Percentiles rank a stretch among this genome's conserved stretches.
These are phyloP conservation scores for Nothobranchius kuhntae DNA, from an alignment of 2,113 vertebrate genomes.

Conservation along the genomic window DNA sequence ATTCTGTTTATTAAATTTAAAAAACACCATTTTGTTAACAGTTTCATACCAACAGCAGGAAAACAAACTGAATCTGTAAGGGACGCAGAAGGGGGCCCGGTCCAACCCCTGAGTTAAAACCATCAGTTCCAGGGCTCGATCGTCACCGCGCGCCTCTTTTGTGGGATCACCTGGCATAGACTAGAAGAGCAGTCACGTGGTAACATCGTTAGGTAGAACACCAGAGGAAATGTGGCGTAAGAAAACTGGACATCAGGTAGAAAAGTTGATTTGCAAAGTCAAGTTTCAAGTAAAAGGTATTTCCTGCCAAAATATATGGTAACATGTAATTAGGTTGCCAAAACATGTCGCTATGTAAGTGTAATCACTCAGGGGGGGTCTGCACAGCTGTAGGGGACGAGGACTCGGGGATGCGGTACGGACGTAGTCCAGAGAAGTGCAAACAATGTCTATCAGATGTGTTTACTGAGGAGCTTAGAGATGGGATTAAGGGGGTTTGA, in stretches of 20 bases:
- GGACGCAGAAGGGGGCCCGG: constrained; percentile 63
- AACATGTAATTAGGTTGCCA: constrained; percentile 74
- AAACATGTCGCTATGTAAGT: constrained; percentile 59
- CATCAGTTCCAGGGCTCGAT: constrained; percentile 49
- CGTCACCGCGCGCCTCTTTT: constrained; percentile 57
- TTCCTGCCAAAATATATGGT: constrained; percentile 77
- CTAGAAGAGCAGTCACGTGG: constrained; percentile 53
- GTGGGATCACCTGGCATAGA: constrained; percentile 67
- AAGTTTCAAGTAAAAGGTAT: constrained; percentile 78
- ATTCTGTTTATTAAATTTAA: constrained; percentile 86
- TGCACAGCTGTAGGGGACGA: constrained; percentile 62
- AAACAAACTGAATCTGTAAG: constrained; percentile 68
- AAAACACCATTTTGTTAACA: constrained; percentile 83
- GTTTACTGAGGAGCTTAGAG: constrained; percentile 39
- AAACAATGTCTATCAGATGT: constrained; percentile 80
- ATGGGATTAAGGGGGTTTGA: constrained; percentile 52
- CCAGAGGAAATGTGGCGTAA: constrained; percentile 67
- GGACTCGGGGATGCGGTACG: constrained; percentile 62
- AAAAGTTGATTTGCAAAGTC: constrained; percentile 84
- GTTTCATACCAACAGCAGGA: constrained; percentile 82
- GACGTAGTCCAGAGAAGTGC: constrained; percentile 81
- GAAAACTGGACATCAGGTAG: constrained; percentile 81
- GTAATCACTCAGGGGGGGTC: constrained; percentile 52
- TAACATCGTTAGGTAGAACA: constrained; percentile 52
- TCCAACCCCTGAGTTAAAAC: constrained; percentile 82